Conservation (phyloP, 2,113 vertebrate species). For the Chionomys nivalis region DNA sequence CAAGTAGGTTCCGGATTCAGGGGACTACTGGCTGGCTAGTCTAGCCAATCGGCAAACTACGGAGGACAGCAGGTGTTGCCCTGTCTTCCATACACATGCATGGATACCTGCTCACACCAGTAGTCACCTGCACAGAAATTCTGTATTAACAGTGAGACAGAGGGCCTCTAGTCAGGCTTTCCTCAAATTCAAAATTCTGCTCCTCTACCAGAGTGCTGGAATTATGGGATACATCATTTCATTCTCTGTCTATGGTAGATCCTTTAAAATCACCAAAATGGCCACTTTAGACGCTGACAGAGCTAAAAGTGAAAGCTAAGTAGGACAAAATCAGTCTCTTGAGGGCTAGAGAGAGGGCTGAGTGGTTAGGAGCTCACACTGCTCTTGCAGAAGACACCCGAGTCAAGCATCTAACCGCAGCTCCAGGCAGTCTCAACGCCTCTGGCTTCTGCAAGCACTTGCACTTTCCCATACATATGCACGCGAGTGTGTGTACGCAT, state of each 20-base stretch:
- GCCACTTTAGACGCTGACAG: not conserved
- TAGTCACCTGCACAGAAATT: not conserved
- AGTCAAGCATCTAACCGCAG: not conserved
- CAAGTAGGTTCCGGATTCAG: not conserved
- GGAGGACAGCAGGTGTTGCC: not conserved
- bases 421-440: not conserved
- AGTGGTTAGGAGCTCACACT: not conserved
- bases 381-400: too few relatives aligned
- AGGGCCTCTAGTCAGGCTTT: not conserved
- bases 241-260: not conserved
- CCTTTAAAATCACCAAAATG: constrained; percentile 14
- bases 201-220: not conserved
- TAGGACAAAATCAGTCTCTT: not conserved
- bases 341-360: not conserved
- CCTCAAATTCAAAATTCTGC: not conserved
- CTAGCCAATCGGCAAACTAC: not conserved
- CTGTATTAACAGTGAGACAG: not conserved
- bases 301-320: not conserved
- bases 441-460: not conserved
- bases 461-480: too few relatives aligned
- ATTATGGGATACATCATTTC: not conserved
- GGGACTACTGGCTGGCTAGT: not conserved
- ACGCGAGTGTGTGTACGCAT: not conserved
- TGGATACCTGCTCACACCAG: not conserved
- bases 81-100: not conserved